Evolutionary conservation across 2,888 invertebrate species (phyloP), one percentile per base, ranked within the genome.

Genomic region (Griposia aprilina): DNA sequence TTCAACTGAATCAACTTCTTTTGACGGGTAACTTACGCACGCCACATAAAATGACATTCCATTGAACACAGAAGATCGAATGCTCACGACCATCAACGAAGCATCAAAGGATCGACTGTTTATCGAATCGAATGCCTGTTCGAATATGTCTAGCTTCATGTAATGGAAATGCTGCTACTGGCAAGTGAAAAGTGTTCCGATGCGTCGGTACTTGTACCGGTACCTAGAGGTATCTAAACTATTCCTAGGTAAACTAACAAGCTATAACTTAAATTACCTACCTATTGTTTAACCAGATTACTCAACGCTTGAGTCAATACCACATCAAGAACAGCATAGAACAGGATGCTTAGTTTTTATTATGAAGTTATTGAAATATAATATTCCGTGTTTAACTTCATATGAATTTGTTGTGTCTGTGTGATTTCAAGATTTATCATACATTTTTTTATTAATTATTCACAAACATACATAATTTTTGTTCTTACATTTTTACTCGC

Each of bases 41-140:
- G 26, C 52, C 36, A 45, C 8, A 36, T 36, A n/a, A 26, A 66
- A 26, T 73, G 15, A 62, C 23, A 62, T 74, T 52, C 41, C 7
- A 62, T 76, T 70, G 15, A 45, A 71, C 17, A 55, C 7, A 7
- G 13, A 30, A 13, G 48, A 41, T 55, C n/a, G 17, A 76, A 62
- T 76, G n/a, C 36, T 63, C 48, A 48, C 36, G 57, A 65, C n/a
- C n/a, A n/a, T n/a, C 65, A 76, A 57, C 8, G 36, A 57, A 36
- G 13, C 55, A 50, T 65, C 26, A 48, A 63, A 76, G 26, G 17
- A 41, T 50, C 23, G 57, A 66, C 50, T 45, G 50, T 77, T 66
- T 76, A 41, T 60, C 17, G 41, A 59, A 77, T 41, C 17, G 10
- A 50, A 76, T 50, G 26, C 20, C 50, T 41, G 60, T 52, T 50